Evolutionary conservation across 2,888 invertebrate genomes (phyloP).

Genomic region (Ectemnius lituratus): DNA sequence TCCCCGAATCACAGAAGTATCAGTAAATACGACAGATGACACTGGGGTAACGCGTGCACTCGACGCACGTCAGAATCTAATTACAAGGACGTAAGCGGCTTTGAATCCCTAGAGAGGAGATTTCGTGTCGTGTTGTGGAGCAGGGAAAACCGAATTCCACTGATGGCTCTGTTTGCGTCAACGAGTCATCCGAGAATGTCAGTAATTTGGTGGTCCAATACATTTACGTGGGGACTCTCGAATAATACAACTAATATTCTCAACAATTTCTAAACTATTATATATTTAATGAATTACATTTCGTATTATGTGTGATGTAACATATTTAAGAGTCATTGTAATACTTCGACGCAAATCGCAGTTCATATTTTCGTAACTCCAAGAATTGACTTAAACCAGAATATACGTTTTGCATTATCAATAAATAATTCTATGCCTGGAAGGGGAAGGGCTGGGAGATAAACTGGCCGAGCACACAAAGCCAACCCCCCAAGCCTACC

Average conservation of each 20-base stretch:
- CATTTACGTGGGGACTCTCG: no score
- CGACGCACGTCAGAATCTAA: constrained; percentile 70
- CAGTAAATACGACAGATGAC: constrained; percentile 40
- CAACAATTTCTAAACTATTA: no score
- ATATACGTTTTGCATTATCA: no score
- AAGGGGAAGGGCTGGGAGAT: constrained; percentile 29
- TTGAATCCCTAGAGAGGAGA: constrained; percentile 40
- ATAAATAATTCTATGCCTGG: constrained; percentile 6
- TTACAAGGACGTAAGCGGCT: constrained; percentile 68
- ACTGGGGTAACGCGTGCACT: constrained; percentile 49
- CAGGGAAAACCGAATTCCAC: no score
- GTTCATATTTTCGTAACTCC: no score
- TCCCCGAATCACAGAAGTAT: constrained; percentile 17
- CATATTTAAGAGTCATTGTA: no score
- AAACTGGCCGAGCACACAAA: constrained; percentile 33
- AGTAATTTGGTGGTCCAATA: background rate
- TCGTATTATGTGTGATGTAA: no score
- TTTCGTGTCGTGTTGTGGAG: no score
- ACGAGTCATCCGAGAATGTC: constrained; percentile 7
- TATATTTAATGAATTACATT: no score
- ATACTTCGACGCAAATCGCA: no score
- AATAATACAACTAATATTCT: no score
- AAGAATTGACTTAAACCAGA: no score
- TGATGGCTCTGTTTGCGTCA: constrained; percentile 28
- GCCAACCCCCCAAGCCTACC: constrained; percentile 60